phyloP scores from a whole-genome alignment of 2,113 vertebrate genomes.

The Caranx ignobilis region DNA sequence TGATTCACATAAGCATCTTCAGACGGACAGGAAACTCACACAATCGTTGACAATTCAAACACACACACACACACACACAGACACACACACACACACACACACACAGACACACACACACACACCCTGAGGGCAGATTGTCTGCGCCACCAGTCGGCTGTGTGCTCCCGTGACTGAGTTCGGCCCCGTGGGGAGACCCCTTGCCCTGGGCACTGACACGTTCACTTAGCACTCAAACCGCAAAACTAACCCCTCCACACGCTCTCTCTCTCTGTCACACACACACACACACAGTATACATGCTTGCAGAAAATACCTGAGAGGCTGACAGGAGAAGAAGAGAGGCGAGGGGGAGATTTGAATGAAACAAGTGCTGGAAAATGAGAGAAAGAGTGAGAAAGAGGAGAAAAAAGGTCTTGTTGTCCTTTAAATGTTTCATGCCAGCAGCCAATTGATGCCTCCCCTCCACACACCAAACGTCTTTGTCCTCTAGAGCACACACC shows the following conservation, averaged over 20 bases:
- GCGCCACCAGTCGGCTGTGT: conserved; percentile 70
- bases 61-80: conserved; percentile 48
- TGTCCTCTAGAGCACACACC: conserved; percentile 44
- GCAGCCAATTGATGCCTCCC: conserved; percentile 39
- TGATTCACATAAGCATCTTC: conserved; percentile 46
- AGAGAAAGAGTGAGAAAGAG: conserved; percentile 17
- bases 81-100: too few species aligned
- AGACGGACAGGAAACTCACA: conserved; percentile 44
- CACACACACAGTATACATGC: background rate
- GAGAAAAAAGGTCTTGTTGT: conserved; percentile 38
- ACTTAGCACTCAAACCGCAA: conserved; percentile 74
- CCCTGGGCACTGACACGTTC: conserved; percentile 79
- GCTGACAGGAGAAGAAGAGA: conserved; percentile 24
- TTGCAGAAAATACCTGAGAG: conserved; percentile 36
- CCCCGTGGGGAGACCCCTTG: conserved; percentile 66
- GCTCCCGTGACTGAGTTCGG: conserved; percentile 76
- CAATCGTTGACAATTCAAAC: conserved; percentile 32
- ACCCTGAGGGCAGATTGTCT: conserved; percentile 71
- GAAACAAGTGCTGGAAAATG: conserved; percentile 22
- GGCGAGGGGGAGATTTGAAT: background rate
- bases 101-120: conserved; percentile 46
- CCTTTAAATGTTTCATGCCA: conserved; percentile 48
- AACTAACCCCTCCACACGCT: conserved; percentile 39
- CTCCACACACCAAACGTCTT: conserved; percentile 50
- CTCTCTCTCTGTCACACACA: background rate